These are phyloP conservation scores for Pammene fasciana DNA, from an alignment of 2,888 invertebrate species.

Conservation along the genomic window DNA sequence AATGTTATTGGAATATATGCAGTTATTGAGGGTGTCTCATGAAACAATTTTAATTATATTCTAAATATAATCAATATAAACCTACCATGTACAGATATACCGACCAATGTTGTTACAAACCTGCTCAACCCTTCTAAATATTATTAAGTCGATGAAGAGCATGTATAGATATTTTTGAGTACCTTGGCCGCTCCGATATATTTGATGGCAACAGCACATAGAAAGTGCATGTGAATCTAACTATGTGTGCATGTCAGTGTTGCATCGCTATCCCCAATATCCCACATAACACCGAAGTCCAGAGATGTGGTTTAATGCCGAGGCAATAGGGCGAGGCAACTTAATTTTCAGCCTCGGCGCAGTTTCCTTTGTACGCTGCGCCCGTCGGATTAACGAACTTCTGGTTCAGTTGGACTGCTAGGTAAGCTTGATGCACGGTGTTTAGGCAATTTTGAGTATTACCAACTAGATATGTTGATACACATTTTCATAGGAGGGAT, in stretches of 20 bases:
- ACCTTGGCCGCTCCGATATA: too few relatives aligned
- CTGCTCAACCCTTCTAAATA: too few relatives aligned
- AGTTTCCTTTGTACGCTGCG: slow-evolving; percentile 77
- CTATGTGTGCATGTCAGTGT: not conserved
- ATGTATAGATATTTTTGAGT: too few relatives aligned
- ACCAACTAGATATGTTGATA: not conserved
- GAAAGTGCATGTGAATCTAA: not conserved
- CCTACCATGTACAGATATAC: too few relatives aligned
- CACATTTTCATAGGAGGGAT: not conserved
- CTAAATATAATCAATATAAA: too few relatives aligned
- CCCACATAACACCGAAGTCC: slow-evolving; percentile 24
- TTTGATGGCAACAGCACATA: not conserved
- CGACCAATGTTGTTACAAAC: too few relatives aligned
- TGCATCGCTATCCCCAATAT: slow-evolving; percentile 16
- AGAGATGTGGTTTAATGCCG: slow-evolving; percentile 67
- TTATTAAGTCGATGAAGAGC: too few relatives aligned
- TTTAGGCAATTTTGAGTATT: slow-evolving; percentile 16
- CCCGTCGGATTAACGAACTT: slow-evolving; percentile 73
- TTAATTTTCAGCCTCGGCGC: slow-evolving; percentile 81
- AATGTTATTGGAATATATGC: too few relatives aligned
- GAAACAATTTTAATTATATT: too few relatives aligned
- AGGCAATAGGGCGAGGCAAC: slow-evolving; percentile 79
- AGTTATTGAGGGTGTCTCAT: too few relatives aligned
- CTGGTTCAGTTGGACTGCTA: slow-evolving; percentile 58
- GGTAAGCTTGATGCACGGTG: slow-evolving; percentile 12